Percentiles rank a stretch among this genome's conserved stretches.
phyloP scores from a whole-genome alignment of 2,113 vertebrate genomes.

The Pipra filicauda region DNA sequence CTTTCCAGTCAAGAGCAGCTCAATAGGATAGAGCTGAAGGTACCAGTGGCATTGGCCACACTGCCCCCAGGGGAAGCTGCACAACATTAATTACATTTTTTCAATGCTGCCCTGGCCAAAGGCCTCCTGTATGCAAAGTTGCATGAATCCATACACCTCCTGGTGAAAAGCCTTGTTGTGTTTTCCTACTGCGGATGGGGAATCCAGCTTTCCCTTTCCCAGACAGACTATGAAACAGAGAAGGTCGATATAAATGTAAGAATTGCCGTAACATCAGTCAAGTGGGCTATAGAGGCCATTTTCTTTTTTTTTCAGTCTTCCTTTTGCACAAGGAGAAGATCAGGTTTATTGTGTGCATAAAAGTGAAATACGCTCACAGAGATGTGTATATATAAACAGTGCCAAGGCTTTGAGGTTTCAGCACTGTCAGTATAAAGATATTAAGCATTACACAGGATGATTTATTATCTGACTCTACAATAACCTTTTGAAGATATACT shows the following conservation, averaged over 20 bases:
- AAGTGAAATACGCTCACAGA: not conserved
- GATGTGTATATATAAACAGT: not conserved
- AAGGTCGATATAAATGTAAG: not conserved
- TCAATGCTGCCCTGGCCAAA: not conserved
- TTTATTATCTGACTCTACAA: not conserved
- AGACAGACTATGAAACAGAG: not conserved
- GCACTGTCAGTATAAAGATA: not conserved
- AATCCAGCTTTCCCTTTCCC: not conserved
- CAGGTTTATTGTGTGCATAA: not conserved
- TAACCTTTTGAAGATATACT: slow-evolving; percentile 18
- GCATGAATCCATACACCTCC: not conserved
- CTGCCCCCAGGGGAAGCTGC: not conserved
- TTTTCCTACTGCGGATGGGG: not conserved
- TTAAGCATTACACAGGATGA: not conserved
- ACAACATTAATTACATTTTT: not conserved
- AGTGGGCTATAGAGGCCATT: not conserved
- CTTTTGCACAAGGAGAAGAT: not conserved
- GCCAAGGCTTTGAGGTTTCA: not conserved
- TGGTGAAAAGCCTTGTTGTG: not conserved
- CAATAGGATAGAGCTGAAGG: not conserved
- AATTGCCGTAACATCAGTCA: not conserved
- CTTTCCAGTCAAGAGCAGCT: not conserved
- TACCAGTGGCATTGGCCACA: not conserved
- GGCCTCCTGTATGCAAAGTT: not conserved
- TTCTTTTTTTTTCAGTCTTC: not conserved